Evolutionary conservation across 1,140 invertebrate genomes (phyloP), one percentile per base, ranked within the genome.

Genomic region (Zaprionus kolodkinae): DNA sequence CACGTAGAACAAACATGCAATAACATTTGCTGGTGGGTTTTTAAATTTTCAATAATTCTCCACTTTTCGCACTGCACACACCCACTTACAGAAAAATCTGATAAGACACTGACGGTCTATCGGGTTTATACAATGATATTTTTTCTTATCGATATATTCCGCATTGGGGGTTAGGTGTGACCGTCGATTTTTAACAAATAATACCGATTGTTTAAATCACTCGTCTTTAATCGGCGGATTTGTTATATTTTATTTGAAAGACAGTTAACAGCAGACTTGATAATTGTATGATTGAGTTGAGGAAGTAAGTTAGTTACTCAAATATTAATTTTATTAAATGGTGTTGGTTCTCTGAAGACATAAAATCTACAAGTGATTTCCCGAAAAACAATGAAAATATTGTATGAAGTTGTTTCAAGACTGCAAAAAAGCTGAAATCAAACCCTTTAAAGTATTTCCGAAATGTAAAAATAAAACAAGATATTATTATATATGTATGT

Each of bases 401-500:
- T 27, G 25, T 27, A n/a, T n/a, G n/a, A 4, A 27, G 4, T 4
- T 27, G 1, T 27, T 27, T 30, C 27, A 30, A 30, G 3, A 4
- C 27, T 30, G 27, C 27, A 30, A 30, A 30, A 30, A n/a, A n/a
- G 35, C 56, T 38, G 35, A 60, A 59, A 59, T 27, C 30, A 30
- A 11, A 6, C 6, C 40, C 13, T 11, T 64, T 54, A 40, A 57
- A 7, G 7, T 43, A 1, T 13, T 33, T 15, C 3, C 27, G 11
- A n/a, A 52, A 52, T 35, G 25, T 35, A 13, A 52, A 67, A 64
- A 45, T 45, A n/a, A 72, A 75, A 72, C 50, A 48, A 40, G 85
- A 72, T 50, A 85, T 81, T 88, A 84, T 89, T 72, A 89, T 88
- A 89, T 88, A 81, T 88, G 69, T 87, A 84, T 88, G 81, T 85